Conservation (phyloP, 2,888 invertebrate species). For the Nudaria mundana region DNA sequence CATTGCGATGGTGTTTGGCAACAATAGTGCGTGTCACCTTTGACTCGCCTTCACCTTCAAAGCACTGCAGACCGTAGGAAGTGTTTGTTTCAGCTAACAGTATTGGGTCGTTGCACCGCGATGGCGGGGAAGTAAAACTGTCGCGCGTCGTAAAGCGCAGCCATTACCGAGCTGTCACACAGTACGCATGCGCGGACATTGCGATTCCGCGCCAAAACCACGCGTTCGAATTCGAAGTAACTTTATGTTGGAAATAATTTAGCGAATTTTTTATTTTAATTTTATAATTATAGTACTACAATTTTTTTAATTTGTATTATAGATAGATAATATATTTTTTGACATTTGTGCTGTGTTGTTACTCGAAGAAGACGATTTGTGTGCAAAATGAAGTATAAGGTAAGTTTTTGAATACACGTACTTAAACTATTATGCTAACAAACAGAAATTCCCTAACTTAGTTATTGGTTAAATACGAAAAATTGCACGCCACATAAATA, state of each 20-base stretch:
- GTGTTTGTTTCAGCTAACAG: conserved; percentile 29
- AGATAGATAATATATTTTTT: conserved; percentile 8
- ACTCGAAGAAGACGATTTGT: conserved; percentile 20
- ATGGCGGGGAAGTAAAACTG: conserved; percentile 70
- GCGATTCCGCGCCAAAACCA: conserved; percentile 46
- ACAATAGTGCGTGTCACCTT: conserved; percentile 45
- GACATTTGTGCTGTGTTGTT: conserved; percentile 31
- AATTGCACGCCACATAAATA: too few relatives aligned
- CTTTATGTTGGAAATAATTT: conserved; percentile 9
- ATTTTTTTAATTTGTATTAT: conserved; percentile 6
- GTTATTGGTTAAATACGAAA: too few relatives aligned
- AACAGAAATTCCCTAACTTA: too few relatives aligned
- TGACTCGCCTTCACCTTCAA: conserved; percentile 62
- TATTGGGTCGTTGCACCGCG: conserved; percentile 52
- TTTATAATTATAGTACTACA: conserved; percentile 34
- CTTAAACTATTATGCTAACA: too few relatives aligned
- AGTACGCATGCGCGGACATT: conserved; percentile 63
- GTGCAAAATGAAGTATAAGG: conserved; percentile 67
- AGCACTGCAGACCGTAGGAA: conserved; percentile 32
- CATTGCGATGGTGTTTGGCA: conserved; percentile 38
- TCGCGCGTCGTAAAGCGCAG: conserved; percentile 48
- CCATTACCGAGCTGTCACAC: conserved; percentile 60
- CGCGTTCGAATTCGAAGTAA: conserved; percentile 13
- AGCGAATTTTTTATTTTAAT: conserved; percentile 24
- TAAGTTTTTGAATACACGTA: conserved; percentile 42